Conservation (phyloP, 2,113 vertebrate genomes). For the Entelurus aequoreus region DNA sequence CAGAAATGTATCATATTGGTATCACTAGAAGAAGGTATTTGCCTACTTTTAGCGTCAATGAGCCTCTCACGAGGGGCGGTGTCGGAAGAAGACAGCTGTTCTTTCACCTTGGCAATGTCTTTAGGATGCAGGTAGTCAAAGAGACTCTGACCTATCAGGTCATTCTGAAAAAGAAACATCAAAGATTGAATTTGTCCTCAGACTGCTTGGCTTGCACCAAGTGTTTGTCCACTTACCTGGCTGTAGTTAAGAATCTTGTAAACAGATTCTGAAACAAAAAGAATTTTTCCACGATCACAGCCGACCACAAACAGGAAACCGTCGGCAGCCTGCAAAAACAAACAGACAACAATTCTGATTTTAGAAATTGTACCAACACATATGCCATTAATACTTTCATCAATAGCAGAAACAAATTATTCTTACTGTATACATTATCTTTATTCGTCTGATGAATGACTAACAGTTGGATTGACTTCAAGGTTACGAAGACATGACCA, state of each 20-base stretch:
- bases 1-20: too few relatives aligned
- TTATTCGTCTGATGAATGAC: too few relatives aligned
- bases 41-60: constrained; percentile 95
- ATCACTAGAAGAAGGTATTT: background rate
- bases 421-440: too few relatives aligned
- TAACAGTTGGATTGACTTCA: too few relatives aligned
- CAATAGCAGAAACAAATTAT: too few relatives aligned
- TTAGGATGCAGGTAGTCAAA: constrained; percentile 99
- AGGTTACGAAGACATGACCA: too few relatives aligned
- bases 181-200: background rate
- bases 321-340: constrained; percentile 82
- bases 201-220: too few relatives aligned
- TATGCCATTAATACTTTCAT: background rate
- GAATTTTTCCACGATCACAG: constrained; percentile 96
- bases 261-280: constrained; percentile 97
- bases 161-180: constrained; percentile 70
- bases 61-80: constrained; percentile 91
- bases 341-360: background rate
- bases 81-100: constrained; percentile 96
- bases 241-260: constrained; percentile 99
- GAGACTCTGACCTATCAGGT: constrained; percentile 97
- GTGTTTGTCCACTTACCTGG: constrained; percentile 73
- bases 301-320: constrained; percentile 98
- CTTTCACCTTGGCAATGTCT: constrained; percentile 99
- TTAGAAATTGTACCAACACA: background rate